Evolutionary conservation across 2,113 vertebrate species (phyloP).

Genomic region (Onychorhynchus coronatus): DNA sequence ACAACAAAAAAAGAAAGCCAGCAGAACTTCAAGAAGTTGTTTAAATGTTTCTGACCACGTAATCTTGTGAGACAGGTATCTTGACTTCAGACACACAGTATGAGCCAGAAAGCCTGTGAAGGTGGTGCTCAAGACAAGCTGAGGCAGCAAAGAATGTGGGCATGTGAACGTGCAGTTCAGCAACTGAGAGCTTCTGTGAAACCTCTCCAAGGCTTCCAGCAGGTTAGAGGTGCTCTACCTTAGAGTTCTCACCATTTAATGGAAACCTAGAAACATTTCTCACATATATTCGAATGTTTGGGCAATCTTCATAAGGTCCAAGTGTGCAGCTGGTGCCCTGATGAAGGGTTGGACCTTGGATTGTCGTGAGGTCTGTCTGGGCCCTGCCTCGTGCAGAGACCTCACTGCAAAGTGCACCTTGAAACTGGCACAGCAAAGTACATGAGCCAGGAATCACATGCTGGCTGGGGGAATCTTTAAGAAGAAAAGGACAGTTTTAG

Average conservation of each 20-base stretch:
- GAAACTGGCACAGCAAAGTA: background rate
- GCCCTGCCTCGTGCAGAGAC: background rate
- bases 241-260: background rate
- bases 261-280: background rate
- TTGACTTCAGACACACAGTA: background rate
- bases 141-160: background rate
- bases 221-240: background rate
- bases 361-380: background rate
- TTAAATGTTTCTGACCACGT: background rate
- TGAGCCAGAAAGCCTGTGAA: background rate
- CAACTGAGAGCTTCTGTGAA: background rate
- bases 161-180: background rate
- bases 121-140: background rate
- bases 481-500: background rate
- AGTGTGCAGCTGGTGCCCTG: background rate
- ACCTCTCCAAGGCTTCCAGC: background rate
- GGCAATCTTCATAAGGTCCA: background rate
- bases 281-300: background rate
- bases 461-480: background rate
- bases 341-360: background rate
- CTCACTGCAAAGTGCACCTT: background rate
- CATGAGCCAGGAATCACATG: background rate
- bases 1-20: background rate
- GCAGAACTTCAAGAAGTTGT: background rate
- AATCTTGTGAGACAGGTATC: background rate